Base-by-base conservation (phyloP, 2,888 invertebrate genomes). In the Apotomis capreana region DNA sequence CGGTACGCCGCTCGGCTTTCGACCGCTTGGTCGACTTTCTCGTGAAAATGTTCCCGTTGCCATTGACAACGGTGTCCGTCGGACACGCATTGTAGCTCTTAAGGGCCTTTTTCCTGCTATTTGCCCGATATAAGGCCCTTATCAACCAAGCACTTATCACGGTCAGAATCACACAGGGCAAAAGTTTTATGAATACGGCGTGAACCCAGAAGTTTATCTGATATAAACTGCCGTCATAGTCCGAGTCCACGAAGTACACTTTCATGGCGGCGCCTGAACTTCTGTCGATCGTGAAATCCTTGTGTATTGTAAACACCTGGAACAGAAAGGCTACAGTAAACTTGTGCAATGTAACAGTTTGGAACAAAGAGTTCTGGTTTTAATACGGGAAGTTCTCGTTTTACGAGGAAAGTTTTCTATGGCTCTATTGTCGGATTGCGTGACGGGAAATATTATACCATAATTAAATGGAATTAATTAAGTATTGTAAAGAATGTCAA, bases 131-230 rank as follows among this genome's bases (percentile, higher is more conserved):
- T 52, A 97, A 89, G 3, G 95, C 95, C 77, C 96, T 95, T 74
- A 96, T 95, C 74, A 96, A 84, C 95, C 96, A 96, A 63, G 94
- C 94, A 81, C 95, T 96, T 76, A 96, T 96, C 57, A 96, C 94
- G 0, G 97, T 97, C 64, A 97, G 91, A 74, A 97, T 95, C 78
- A 95, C 88, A 82, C 97, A 97, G 0, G 97, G 97, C 0, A 97
- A 88, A 5, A 97, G 89, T 84, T 97, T 97, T 71, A 97, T 95
- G 57, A 97, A 93, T 4, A 97, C 96, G 0, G 96, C 95, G 82
- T 97, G 96, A 5, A 97, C 94, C 97, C 96, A 97, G 86, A 97
- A 96, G 88, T 97, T 97, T 40, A 96, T 88, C 79, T 95, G 94
- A 82, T 96, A 96, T 5, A 95, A 84, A 0, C 94, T 94, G 3